phyloP scores from a whole-genome alignment of 2,113 vertebrate genomes.

The Phalacrocorax brasilianus region DNA sequence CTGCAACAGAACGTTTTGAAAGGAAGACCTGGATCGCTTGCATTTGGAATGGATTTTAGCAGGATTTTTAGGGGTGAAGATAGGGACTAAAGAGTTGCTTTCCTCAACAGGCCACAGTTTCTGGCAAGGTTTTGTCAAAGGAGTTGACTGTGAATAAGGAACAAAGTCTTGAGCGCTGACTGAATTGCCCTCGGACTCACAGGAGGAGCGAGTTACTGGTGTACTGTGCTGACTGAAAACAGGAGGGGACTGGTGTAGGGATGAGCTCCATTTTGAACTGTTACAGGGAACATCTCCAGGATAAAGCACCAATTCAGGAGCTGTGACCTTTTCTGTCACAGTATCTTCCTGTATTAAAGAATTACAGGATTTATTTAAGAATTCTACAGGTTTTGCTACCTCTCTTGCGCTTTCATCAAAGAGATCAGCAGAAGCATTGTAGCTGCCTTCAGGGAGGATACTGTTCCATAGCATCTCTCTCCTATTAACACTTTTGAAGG shows the following conservation, averaged over 20 bases:
- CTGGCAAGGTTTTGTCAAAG: slow-evolving; percentile 57
- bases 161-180: slow-evolving; percentile 60
- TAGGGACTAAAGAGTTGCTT: neutral
- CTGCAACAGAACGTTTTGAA: slow-evolving; percentile 41
- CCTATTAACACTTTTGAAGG: neutral
- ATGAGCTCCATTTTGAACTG: neutral
- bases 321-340: slow-evolving; percentile 1
- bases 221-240: neutral
- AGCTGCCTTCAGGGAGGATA: slow-evolving; percentile 42
- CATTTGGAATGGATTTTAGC: slow-evolving; percentile 22
- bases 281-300: neutral
- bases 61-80: slow-evolving; percentile 37
- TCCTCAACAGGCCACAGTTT: neutral
- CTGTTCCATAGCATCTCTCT: neutral
- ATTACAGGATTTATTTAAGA: slow-evolving; percentile 2
- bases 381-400: slow-evolving; percentile 5
- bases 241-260: neutral
- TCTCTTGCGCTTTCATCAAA: slow-evolving; percentile 70
- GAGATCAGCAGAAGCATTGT: slow-evolving; percentile 81
- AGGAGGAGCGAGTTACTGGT: neutral
- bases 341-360: neutral
- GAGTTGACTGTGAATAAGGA: slow-evolving; percentile 82
- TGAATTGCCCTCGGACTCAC: slow-evolving; percentile 38
- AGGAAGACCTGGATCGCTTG: slow-evolving; percentile 24
- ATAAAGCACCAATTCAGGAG: neutral